A percentile compares a stretch with the other conserved stretches of the same genome.
These are phyloP conservation scores for Thymelicus lineola DNA, from an alignment of 2,888 invertebrate genomes.

Conservation along the genomic window DNA sequence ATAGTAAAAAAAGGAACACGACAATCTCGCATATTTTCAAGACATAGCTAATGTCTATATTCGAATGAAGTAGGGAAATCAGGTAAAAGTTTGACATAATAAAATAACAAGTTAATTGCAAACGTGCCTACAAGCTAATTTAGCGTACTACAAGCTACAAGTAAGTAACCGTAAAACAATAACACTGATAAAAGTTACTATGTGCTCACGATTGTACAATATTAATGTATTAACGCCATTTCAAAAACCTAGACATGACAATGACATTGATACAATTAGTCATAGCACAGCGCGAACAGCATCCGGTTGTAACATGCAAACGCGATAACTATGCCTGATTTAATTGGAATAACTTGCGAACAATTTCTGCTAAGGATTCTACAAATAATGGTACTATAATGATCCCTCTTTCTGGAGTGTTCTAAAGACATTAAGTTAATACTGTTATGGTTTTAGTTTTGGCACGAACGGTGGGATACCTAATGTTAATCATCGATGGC, in stretches of 20 bases:
- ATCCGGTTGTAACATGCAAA: constrained; percentile 24
- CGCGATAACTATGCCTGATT: constrained; percentile 20
- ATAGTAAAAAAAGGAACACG: no score
- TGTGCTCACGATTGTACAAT: constrained; percentile 23
- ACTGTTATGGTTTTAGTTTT: no score
- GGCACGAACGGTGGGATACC: neutral
- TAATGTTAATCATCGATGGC: neutral
- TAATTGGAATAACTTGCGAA: neutral
- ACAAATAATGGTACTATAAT: no score
- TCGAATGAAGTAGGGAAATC: no score
- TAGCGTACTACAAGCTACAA: no score
- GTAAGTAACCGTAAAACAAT: no score
- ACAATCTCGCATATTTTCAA: no score
- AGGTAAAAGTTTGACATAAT: no score
- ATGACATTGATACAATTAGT: constrained; percentile 37
- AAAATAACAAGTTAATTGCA: no score
- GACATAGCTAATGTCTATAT: no score
- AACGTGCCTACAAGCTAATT: no score
- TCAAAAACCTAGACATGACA: constrained; percentile 32
- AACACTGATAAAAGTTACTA: no score
- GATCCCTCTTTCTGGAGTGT: neutral
- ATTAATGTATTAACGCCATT: constrained; percentile 2
- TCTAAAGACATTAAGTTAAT: neutral
- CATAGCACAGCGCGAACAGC: constrained; percentile 25
- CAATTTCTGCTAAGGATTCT: neutral